phyloP scores from a whole-genome alignment of 23 tunicate genomes.

The Ciona savignyi region DNA sequence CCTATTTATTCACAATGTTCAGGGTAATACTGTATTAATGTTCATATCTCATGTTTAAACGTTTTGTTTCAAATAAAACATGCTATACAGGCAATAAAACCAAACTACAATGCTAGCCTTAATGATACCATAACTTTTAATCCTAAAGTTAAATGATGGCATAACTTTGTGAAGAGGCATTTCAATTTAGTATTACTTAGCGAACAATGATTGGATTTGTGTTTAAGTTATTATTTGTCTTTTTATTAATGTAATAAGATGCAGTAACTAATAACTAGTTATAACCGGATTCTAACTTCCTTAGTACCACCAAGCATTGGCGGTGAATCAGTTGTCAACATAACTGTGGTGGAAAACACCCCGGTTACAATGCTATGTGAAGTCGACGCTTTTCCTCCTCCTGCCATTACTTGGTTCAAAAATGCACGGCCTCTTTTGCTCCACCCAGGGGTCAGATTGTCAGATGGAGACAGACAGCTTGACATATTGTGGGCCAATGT shows the following conservation, averaged over 20 bases:
- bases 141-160: no score
- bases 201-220: no score
- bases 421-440: slow-evolving; percentile 60
- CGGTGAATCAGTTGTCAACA: slow-evolving; percentile 43
- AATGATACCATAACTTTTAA: no score
- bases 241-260: neutral
- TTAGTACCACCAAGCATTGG: slow-evolving; percentile 79
- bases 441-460: slow-evolving; percentile 31
- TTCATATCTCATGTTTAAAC: no score
- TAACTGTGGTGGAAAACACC: slow-evolving; percentile 56
- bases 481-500: slow-evolving; percentile 64
- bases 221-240: no score
- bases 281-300: neutral
- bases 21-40: neutral
- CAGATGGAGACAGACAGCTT: slow-evolving; percentile 32
- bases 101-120: no score
- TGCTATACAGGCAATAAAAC: no score
- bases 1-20: no score
- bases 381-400: slow-evolving; percentile 89
- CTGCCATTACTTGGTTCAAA: slow-evolving; percentile 86
- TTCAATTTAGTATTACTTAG: no score
- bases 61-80: no score
- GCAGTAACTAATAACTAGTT: slow-evolving; percentile 5
- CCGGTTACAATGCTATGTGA: slow-evolving; percentile 79
- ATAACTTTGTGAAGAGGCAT: no score